Conservation (phyloP, 2,113 vertebrate genomes). For the Ptilorrhoa leucosticta region DNA sequence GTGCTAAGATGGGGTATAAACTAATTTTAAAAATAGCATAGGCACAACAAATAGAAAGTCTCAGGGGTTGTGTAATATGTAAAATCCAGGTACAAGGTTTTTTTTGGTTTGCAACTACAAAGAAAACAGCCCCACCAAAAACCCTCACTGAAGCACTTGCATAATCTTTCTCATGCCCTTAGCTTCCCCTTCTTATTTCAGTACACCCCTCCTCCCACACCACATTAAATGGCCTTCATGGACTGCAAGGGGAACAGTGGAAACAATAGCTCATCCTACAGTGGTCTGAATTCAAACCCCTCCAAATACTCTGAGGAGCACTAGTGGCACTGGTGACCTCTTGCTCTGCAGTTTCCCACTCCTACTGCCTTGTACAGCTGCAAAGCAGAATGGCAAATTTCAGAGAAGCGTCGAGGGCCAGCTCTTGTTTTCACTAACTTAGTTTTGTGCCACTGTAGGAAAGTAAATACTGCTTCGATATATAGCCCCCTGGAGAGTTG, state of each 20-base stretch:
- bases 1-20: background rate
- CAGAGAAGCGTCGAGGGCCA: background rate
- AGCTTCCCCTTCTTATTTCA: background rate
- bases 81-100: background rate
- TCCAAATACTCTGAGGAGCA: background rate
- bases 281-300: background rate
- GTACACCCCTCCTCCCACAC: background rate
- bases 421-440: background rate
- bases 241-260: background rate
- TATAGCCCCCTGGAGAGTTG: background rate
- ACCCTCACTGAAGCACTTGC: background rate
- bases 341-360: slow-evolving; percentile 31
- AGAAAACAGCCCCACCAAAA: background rate
- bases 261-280: slow-evolving; percentile 18
- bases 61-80: background rate
- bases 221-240: background rate
- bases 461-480: background rate
- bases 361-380: background rate
- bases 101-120: background rate
- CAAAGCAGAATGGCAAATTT: background rate
- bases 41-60: background rate
- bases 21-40: background rate
- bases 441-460: background rate
- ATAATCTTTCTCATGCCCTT: slow-evolving; percentile 46
- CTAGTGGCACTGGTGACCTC: background rate